These are phyloP conservation scores for Drosophila sp. DNA, from an alignment of 1,140 invertebrate genomes.

Conservation along the genomic window DNA sequence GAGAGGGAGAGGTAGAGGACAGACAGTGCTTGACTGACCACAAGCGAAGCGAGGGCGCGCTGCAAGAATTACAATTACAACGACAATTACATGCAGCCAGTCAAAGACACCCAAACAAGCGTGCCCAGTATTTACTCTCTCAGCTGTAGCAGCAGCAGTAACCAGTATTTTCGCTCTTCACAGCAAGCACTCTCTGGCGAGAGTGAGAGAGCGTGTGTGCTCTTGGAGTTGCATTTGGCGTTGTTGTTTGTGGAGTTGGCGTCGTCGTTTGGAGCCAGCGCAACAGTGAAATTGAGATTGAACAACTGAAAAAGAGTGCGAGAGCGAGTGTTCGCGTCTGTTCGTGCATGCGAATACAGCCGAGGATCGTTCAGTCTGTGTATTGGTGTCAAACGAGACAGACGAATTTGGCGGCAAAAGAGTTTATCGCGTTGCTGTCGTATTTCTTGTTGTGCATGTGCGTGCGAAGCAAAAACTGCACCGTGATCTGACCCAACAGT, in stretches of 20 bases:
- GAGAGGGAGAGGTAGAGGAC: background rate
- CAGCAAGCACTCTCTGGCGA: background rate
- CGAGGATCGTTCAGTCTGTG: conserved; percentile 56
- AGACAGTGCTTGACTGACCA: conserved; percentile 27
- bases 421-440: conserved; percentile 19
- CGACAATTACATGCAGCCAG: conserved; percentile 36
- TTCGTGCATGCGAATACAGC: conserved; percentile 22
- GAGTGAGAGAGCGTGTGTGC: conserved; percentile 5
- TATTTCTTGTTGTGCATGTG: conserved; percentile 22
- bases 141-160: conserved; percentile 4
- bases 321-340: conserved; percentile 6
- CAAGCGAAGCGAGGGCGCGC: conserved; percentile 58
- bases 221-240: conserved; percentile 40
- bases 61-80: conserved; percentile 64
- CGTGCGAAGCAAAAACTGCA: conserved; percentile 38
- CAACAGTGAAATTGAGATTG: background rate
- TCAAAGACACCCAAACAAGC: conserved; percentile 10
- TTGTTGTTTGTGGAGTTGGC: conserved; percentile 23
- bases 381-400: conserved; percentile 44
- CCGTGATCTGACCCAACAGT: conserved; percentile 20
- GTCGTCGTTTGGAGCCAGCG: conserved; percentile 25
- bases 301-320: conserved; percentile 1
- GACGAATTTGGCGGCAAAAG: conserved; percentile 40
- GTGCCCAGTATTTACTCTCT: conserved; percentile 46
- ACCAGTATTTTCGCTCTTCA: conserved; percentile 44